A percentile compares a stretch with the other conserved stretches of the same genome.
phyloP scores from a whole-genome alignment of 92 coral and sea anemone genomes.

The Plumapathes pennacea region DNA sequence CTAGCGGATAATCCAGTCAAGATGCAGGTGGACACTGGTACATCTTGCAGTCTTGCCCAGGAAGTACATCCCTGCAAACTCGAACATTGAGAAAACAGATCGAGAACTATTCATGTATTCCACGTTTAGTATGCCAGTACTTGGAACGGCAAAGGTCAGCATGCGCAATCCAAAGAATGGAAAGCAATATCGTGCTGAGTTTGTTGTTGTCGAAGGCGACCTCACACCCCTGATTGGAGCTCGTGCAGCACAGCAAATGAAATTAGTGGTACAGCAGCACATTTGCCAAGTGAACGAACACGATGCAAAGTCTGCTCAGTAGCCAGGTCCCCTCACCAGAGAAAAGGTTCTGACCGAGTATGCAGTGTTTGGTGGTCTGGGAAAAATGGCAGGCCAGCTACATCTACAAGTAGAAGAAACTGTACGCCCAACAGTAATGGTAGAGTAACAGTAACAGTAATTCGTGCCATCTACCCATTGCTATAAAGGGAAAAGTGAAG shows the following conservation, averaged over 20 bases:
- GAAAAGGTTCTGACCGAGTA: neutral
- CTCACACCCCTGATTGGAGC: slow-evolving; percentile 29
- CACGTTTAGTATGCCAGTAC: slow-evolving; percentile 22
- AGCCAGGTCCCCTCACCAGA: too few relatives aligned
- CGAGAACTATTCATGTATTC: slow-evolving; percentile 16
- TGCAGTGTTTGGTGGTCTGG: neutral
- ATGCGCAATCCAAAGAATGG: slow-evolving; percentile 43
- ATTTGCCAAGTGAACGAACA: slow-evolving; percentile 2
- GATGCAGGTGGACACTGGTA: slow-evolving; percentile 37
- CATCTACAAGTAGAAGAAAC: too few relatives aligned
- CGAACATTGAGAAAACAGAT: slow-evolving; percentile 19
- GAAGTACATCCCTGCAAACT: slow-evolving; percentile 22
- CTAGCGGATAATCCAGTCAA: neutral
- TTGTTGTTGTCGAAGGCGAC: slow-evolving; percentile 45
- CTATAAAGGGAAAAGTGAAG: slow-evolving; percentile 4
- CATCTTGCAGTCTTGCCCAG: slow-evolving; percentile 33
- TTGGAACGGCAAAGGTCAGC: slow-evolving; percentile 36
- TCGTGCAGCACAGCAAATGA: slow-evolving; percentile 36
- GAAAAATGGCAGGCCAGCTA: neutral
- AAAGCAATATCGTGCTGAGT: slow-evolving; percentile 27
- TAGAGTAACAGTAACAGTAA: too few relatives aligned
- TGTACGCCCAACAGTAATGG: too few relatives aligned
- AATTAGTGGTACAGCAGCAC: slow-evolving; percentile 24
- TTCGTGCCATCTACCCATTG: too few relatives aligned
- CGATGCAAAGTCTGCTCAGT: neutral